These are phyloP conservation scores for Halisarca cf. caerulea DNA, from an alignment of 37 sponge, comb jelly and placozoan genomes.

Conservation along the genomic window DNA sequence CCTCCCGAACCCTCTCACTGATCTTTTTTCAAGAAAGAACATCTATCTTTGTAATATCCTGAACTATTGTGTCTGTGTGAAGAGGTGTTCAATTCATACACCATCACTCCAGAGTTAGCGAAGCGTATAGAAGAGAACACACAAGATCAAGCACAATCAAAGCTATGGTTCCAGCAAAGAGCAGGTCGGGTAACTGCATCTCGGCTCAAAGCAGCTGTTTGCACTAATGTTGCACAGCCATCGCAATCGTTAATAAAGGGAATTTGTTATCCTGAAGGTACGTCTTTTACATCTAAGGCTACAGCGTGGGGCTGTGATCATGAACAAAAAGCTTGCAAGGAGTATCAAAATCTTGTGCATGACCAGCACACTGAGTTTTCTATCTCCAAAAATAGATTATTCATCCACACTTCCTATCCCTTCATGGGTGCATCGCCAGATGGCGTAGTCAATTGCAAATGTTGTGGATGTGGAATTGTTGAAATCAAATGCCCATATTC, in stretches of 20 bases:
- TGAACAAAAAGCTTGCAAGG: conserved; percentile 35
- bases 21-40: conserved; percentile 21
- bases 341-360: neutral
- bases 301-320: conserved; percentile 62
- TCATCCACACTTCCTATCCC: neutral
- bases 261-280: conserved; percentile 55
- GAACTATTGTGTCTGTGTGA: conserved; percentile 39
- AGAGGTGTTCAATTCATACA: neutral
- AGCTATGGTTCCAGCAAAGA: conserved; percentile 59
- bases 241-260: conserved; percentile 44
- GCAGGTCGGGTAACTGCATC: conserved; percentile 68
- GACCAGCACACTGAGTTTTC: conserved; percentile 21
- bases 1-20: conserved; percentile 39
- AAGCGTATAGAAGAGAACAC: conserved; percentile 35
- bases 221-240: conserved; percentile 35
- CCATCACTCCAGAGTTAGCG: conserved; percentile 24
- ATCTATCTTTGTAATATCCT: conserved; percentile 26
- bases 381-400: conserved; percentile 3
- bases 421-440: conserved; percentile 10
- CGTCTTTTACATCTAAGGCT: conserved; percentile 12
- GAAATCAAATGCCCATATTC: conserved; percentile 21
- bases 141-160: conserved; percentile 24
- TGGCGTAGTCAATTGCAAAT: conserved; percentile 1
- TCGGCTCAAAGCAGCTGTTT: conserved; percentile 37
- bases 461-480: neutral